These are phyloP conservation scores for Chaetodon trifasciatus DNA, from an alignment of 2,797 vertebrate genomes.

Conservation along the genomic window DNA sequence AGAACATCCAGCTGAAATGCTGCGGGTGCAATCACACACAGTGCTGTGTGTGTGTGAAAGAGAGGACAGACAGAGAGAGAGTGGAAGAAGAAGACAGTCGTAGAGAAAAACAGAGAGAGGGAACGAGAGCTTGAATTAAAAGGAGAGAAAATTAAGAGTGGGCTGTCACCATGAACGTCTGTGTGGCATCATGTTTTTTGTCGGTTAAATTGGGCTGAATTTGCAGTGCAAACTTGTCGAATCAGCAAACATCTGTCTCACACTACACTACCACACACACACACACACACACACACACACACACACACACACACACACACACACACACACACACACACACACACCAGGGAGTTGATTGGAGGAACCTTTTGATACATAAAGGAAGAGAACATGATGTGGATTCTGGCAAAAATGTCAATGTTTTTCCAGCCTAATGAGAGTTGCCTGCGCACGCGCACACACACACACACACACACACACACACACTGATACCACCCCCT, in stretches of 20 bases:
- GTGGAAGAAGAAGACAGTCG: slow-evolving; percentile 8
- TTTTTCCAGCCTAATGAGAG: slow-evolving; percentile 85
- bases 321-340: slow-evolving; percentile 44
- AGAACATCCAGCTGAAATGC: slow-evolving; percentile 59
- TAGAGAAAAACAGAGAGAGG: neutral
- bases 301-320: slow-evolving; percentile 41
- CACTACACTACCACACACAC: slow-evolving; percentile 36
- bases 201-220: slow-evolving; percentile 77
- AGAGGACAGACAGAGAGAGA: slow-evolving; percentile 36
- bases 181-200: slow-evolving; percentile 70
- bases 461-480: slow-evolving; percentile 44
- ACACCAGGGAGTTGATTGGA: slow-evolving; percentile 71
- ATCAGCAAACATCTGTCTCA: slow-evolving; percentile 88
- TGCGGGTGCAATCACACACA: slow-evolving; percentile 57
- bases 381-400: slow-evolving; percentile 69
- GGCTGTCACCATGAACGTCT: slow-evolving; percentile 70
- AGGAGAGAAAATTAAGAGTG: slow-evolving; percentile 63
- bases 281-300: slow-evolving; percentile 43
- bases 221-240: slow-evolving; percentile 80
- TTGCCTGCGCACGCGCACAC: slow-evolving; percentile 41
- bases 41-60: slow-evolving; percentile 44
- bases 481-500: slow-evolving; percentile 42
- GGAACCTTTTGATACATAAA: slow-evolving; percentile 79
- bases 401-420: slow-evolving; percentile 80
- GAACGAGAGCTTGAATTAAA: slow-evolving; percentile 49